Evolutionary conservation across 2,113 vertebrate species (phyloP).

Genomic region (Gymnogyps californianus): DNA sequence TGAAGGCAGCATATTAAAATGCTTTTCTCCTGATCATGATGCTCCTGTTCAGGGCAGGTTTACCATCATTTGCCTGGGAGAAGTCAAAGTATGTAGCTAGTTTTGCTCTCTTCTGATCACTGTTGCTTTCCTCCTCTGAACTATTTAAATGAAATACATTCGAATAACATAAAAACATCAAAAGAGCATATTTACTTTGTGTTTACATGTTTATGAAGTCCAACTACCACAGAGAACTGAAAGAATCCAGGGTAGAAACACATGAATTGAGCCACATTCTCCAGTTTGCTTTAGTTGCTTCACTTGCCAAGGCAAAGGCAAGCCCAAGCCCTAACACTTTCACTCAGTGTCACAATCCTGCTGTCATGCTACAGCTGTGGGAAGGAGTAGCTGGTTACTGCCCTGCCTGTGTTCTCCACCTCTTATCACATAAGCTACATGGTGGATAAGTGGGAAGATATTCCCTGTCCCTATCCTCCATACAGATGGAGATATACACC

Average conservation of each 20-base stretch:
- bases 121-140: not conserved
- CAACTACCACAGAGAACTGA: not conserved
- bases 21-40: not conserved
- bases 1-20: not conserved
- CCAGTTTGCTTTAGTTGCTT: not conserved
- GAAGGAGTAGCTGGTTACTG: not conserved
- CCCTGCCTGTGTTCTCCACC: not conserved
- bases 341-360: not conserved
- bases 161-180: not conserved
- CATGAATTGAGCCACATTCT: not conserved
- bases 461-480: not conserved
- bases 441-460: not conserved
- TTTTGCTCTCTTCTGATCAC: not conserved
- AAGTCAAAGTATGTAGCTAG: not conserved
- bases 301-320: not conserved
- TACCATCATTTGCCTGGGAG: not conserved
- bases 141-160: not conserved
- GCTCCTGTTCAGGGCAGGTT: not conserved
- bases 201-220: not conserved
- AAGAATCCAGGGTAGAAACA: not conserved
- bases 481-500: not conserved
- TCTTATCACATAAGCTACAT: not conserved
- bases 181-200: not conserved
- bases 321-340: not conserved
- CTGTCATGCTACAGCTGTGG: rapidly evolving